A percentile compares a stretch with the other conserved stretches of the same genome.
Evolutionary conservation across 2,113 vertebrate genomes (phyloP).

Genomic region (Cochlearius cochlearius): DNA sequence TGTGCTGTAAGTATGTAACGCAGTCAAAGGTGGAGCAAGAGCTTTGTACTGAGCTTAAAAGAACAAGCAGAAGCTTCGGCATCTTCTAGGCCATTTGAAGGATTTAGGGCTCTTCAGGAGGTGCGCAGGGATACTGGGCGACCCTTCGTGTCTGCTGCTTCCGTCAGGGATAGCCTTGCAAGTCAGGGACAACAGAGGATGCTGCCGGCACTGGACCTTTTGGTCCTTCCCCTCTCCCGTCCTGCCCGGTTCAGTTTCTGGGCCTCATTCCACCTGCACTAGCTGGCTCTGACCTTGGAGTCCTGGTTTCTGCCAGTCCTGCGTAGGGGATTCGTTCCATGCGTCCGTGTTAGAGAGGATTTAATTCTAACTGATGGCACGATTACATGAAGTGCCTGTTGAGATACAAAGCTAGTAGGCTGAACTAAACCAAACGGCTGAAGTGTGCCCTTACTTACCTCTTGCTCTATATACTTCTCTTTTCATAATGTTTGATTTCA

Average conservation of each 20-base stretch:
- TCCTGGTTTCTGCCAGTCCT: background rate
- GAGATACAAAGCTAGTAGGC: background rate
- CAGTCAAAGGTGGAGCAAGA: background rate
- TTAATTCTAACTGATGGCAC: background rate
- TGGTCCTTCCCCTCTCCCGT: background rate
- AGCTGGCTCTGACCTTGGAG: background rate
- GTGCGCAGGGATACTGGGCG: background rate
- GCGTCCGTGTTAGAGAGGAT: background rate
- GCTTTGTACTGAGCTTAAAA: background rate
- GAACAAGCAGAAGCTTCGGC: background rate
- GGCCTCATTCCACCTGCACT: accelerated
- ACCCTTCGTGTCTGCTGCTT: background rate
- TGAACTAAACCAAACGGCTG: background rate
- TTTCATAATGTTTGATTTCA: conserved; percentile 3
- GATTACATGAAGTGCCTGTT: background rate
- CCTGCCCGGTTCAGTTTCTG: accelerated
- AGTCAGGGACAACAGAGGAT: background rate
- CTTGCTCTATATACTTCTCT: background rate
- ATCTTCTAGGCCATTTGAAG: background rate
- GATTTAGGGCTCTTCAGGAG: background rate
- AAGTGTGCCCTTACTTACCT: background rate
- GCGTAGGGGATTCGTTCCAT: background rate
- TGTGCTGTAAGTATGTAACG: background rate
- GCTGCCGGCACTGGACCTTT: background rate
- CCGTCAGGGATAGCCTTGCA: background rate